Evolutionary conservation across 2,888 invertebrate species (phyloP), one percentile per base, ranked within the genome.

Genomic region (Drosophila leonis): DNA sequence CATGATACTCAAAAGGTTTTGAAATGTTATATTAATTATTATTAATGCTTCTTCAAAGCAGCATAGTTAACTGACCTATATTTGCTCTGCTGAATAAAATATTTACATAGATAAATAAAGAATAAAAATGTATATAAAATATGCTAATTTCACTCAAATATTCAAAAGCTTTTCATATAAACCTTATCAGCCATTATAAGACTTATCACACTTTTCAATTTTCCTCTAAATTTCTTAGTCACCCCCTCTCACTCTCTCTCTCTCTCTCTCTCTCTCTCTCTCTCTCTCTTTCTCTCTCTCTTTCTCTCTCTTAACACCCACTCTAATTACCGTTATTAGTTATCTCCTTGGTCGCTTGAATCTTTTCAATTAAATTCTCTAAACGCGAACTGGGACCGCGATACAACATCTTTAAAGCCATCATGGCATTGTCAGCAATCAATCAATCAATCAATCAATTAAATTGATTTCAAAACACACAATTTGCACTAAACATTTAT

Each of bases 281-380:
- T 12, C 33, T 10, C 33, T 33, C 33, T 12, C 12, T 33, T 9
- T 9, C 41, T 9, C n/a, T 41, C 4, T 18, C 18, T 18, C 13
- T 4, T 15, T 15, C 13, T 13, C 13, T 7, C 24, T 44, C 1
- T 13, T 13, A 44, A 44, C 15, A 24, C 8, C 6, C 29, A 48
- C 13, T 8, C 10, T 39, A 59, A 59, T 91, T 91, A 92, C 92
- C 92, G 84, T 88, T 78, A 72, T 87, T 91, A 54, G 90, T 88
- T 55, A 92, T 88, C 78, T 97, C 97, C 94, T 97, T 97, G 89
- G 96, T 96, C 7, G 96, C 96, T 92, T 97, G 97, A 85, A 97
- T 97, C 94, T 97, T 97, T 93, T 97, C 97, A 83, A 97, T 97
- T 86, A 97, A 95, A 91, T 96, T 95, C 93, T 97, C 97, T 92